Evolutionary conservation across 2,888 invertebrate species (phyloP), one percentile per base, ranked within the genome.

Genomic region (Cryptus armator): DNA sequence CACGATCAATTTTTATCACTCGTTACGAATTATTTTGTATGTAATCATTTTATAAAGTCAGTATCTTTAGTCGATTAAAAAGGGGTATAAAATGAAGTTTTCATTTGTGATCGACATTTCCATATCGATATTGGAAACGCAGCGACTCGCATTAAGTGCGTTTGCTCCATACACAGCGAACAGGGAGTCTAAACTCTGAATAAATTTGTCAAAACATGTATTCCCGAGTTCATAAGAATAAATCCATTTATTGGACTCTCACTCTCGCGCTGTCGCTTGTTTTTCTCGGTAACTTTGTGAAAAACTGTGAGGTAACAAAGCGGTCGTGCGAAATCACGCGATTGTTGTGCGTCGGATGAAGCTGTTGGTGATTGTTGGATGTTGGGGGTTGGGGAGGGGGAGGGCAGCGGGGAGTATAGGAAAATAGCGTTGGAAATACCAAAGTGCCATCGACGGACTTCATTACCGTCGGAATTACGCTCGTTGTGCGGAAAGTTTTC

Each of bases 381-480:
- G 24, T 9, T n/a, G 16, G 14, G 24, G 19, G n/a, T 43, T n/a
- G 32, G 12, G 7, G 24, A 24, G 24, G 24, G 24, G 24, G 24
- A 2, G 2, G 24, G 24, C 1, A 24, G 24, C 2, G 24, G 2
- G 24, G 24, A 24, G 48, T 12, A 48, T 32, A 32, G 32, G 59
- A 14, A 62, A 62, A 29, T 14, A 43, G 32, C 37, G 2, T 66
- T 16, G 32, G 43, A 76, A 46, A 64, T 64, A 46, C 32, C 53
- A 10, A 32, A 9, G n/a, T 4, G 5, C 46, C 16, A 48, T 64
- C 62, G 37, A 80, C 80, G 84, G 80, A 84, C 84, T 84, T 80
- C 76, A 84, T 84, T 80, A 80, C 56, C 76, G 71, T 81, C 67
- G 72, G 67, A 84, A 84, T 84, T 76, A 72, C 81, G 76, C 76